phyloP scores from a whole-genome alignment of 2,797 vertebrate genomes.

The Paratrypauchen microcephalus region DNA sequence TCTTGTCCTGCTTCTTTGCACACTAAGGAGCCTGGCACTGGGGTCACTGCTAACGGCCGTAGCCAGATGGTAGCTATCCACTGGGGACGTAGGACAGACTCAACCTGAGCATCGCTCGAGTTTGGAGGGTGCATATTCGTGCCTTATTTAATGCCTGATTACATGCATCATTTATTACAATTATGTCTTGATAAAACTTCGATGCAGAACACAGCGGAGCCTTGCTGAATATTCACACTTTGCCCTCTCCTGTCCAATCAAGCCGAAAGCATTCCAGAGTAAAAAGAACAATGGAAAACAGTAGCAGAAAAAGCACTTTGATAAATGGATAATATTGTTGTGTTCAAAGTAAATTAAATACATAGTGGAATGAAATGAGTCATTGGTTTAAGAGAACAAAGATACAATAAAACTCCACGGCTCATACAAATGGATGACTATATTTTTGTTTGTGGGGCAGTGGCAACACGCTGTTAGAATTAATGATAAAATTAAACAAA shows the following conservation, averaged over 20 bases:
- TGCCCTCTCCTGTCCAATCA: conserved; percentile 77
- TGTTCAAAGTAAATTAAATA: conserved; percentile 29
- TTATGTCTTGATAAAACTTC: conserved; percentile 84
- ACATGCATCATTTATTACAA: conserved; percentile 86
- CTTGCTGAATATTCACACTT: conserved; percentile 77
- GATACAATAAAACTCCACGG: conserved; percentile 20
- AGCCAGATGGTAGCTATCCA: conserved; percentile 83
- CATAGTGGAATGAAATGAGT: conserved; percentile 24
- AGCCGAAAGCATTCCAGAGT: conserved; percentile 46
- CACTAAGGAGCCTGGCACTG: conserved; percentile 80
- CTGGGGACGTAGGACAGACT: conserved; percentile 77
- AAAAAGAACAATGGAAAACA: conserved; percentile 22
- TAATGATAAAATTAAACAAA: conserved; percentile 9
- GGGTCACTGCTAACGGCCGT: conserved; percentile 74
- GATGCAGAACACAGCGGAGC: conserved; percentile 79
- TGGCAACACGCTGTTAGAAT: neutral
- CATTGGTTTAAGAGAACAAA: conserved; percentile 23
- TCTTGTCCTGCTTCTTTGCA: conserved; percentile 78
- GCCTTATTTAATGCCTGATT: conserved; percentile 83
- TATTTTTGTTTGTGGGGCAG: conserved; percentile 14
- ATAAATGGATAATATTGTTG: conserved; percentile 27
- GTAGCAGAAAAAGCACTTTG: conserved; percentile 25
- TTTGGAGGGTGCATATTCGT: conserved; percentile 82
- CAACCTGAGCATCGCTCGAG: conserved; percentile 77
- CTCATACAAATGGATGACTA: conserved; percentile 18